Evolutionary conservation across 2,113 vertebrate genomes (phyloP), one percentile per base, ranked within the genome.

Genomic region (Falco punctatus): DNA sequence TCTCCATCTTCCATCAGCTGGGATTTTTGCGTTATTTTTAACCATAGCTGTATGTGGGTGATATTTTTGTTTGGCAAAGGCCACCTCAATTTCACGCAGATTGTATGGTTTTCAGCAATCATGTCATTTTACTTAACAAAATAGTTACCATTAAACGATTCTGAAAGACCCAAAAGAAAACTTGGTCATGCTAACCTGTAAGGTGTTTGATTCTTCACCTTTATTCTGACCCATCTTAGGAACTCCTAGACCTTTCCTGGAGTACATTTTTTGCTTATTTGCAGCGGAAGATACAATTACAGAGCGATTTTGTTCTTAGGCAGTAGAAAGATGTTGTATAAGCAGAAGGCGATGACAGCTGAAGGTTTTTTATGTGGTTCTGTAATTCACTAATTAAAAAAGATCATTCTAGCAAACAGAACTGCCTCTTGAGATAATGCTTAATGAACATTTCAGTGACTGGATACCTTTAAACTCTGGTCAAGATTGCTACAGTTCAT

Each of bases 381-480:
- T 93, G 72, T 93, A 95, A 97, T 96, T 96, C 81, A 80, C 57
- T 93, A 89, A 96, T 87, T 95, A 91, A 92, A 95, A 92, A 93
- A 93, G 57, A 69, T 93, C 88, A 82, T 96, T 94, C 87, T 92
- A 97, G 95, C 96, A 96, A 96, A 94, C 71, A 92, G 94, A 92
- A 67, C 65, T 93, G 81, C 91, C 88, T 96, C 95, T 82, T 96
- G 92, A 96, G 96, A 97, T 94, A 94, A 96, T 88, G 81, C 95
- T 96, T 96, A 97, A 96, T 97, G 94, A 97, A 97, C 94, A 94
- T 66, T 97, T 97, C 92, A 92, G 66, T 96, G 92, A 95, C 67
- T 88, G 81, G 46, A 75, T 88, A 92, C 84, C 75, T 97, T 95
- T 96, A 94, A 94, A 96, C 94, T 94, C 65, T 6, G 77, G 65